Base-by-base conservation (phyloP, 2,113 vertebrate species). In the Eublepharis macularius region DNA sequence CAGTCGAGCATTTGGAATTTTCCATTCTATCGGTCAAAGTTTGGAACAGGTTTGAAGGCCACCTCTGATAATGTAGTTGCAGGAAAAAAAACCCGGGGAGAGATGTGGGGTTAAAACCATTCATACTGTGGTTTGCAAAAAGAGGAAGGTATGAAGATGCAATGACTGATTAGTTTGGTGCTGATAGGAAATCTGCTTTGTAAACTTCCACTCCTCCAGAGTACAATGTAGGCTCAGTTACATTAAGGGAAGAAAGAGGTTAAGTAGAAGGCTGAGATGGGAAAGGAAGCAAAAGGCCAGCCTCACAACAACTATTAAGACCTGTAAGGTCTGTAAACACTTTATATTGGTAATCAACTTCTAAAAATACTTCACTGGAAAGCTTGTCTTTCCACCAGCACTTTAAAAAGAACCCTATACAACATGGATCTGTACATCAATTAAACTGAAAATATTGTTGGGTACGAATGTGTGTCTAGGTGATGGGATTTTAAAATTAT, bases 251-350 rank as follows among this genome's bases (percentile, higher is more conserved):
- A 34, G 45, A 66, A 41, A 43, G 17, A 32, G 14, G 43, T 24
- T 68, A 16, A 12, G 6, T 0, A 8, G 1, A 36, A 3, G 32
- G 66, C 29, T 32, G 29, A 32, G 83, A 47, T 29, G 29, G 17
- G 7, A 19, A 41, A 47, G 0, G 32, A 21, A 8, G 4, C 10
- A n/a, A 2, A 0, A 72, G 7, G 49, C 19, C 36, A 32, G 3
- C 21, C 7, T 85, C 3, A 0, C 6, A 82, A 39, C 13, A 1
- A 1, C 0, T 21, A 45, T 5, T 14, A 16, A 60, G 60, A 78
- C 24, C 17, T 12, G 17, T 34, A 60, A 14, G 17, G 51, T 47
- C 77, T 76, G 49, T 76, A 49, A 57, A n/a, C 39, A 0, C 32
- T 43, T 9, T 39, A 19, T 4, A 10, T n/a, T 32, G 34, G 16